Conservation (phyloP, 2,797 vertebrate species). For the Sciurus vulgaris region DNA sequence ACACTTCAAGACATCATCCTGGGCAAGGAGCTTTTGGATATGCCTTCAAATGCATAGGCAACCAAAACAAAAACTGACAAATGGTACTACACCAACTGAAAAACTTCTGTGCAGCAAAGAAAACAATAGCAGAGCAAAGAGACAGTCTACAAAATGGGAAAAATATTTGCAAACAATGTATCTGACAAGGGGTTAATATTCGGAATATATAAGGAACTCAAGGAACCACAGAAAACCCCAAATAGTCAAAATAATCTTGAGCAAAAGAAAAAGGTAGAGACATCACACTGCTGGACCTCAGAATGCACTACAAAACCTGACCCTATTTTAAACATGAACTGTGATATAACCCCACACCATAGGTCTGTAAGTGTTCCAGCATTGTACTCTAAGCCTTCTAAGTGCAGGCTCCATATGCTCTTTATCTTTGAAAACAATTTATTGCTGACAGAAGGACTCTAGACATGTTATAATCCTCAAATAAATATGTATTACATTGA, state of each 20-base stretch:
- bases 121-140: background rate
- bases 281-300: background rate
- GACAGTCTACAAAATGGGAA: background rate
- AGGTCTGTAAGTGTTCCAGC: background rate
- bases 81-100: background rate
- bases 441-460: background rate
- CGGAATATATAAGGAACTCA: background rate
- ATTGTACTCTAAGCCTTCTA: background rate
- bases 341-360: background rate
- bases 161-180: background rate
- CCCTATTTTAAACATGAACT: background rate
- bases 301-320: background rate
- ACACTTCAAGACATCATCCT: background rate
- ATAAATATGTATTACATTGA: background rate
- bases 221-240: background rate
- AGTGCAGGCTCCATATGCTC: background rate
- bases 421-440: background rate
- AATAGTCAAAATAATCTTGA: background rate
- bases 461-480: background rate
- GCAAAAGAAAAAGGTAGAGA: background rate
- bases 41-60: no score
- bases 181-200: background rate
- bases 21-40: background rate
- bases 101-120: background rate
- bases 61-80: background rate